Conservation (phyloP, 2,888 invertebrate genomes). For the Epistrophe eligans region DNA sequence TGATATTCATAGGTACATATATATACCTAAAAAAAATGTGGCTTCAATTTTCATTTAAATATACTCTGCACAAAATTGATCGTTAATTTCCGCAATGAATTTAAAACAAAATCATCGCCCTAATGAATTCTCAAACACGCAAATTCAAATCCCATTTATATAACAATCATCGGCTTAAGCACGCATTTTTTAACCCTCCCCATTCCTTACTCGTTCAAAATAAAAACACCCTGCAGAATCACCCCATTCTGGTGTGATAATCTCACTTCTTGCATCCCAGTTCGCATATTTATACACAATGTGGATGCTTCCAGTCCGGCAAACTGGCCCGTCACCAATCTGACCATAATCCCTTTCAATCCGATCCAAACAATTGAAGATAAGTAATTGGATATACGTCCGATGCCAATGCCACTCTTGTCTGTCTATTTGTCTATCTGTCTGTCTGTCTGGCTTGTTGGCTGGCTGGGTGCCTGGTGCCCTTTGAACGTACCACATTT, state of each 20-base stretch:
- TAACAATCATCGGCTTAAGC: slow-evolving; percentile 38
- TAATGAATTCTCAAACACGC: slow-evolving; percentile 7
- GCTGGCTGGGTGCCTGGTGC: slow-evolving; percentile 14
- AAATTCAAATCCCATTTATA: slow-evolving; percentile 38
- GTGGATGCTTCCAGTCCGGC: slow-evolving; percentile 18
- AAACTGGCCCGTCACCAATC: slow-evolving; percentile 52
- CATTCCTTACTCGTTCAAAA: background rate
- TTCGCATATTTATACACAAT: slow-evolving; percentile 14
- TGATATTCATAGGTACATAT: background rate
- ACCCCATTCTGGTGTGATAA: slow-evolving; percentile 1
- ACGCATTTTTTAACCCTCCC: slow-evolving; percentile 13
- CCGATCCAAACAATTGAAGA: slow-evolving; percentile 67
- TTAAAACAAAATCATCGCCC: slow-evolving; percentile 25
- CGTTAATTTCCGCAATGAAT: slow-evolving; percentile 15
- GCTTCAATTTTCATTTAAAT: background rate
- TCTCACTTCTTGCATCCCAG: slow-evolving; percentile 11
- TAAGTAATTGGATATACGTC: slow-evolving; percentile 69
- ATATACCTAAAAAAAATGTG: background rate
- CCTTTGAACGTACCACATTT: slow-evolving; percentile 17
- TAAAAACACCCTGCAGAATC: background rate
- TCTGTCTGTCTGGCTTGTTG: slow-evolving; percentile 12
- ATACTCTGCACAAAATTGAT: slow-evolving; percentile 1
- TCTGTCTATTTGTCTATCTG: slow-evolving; percentile 45
- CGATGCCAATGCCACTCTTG: slow-evolving; percentile 62
- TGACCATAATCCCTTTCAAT: slow-evolving; percentile 67